A percentile compares a stretch with the other conserved stretches of the same genome.
Conservation (phyloP, 2,113 vertebrate genomes). For the Tenebrosternarchus preto region DNA sequence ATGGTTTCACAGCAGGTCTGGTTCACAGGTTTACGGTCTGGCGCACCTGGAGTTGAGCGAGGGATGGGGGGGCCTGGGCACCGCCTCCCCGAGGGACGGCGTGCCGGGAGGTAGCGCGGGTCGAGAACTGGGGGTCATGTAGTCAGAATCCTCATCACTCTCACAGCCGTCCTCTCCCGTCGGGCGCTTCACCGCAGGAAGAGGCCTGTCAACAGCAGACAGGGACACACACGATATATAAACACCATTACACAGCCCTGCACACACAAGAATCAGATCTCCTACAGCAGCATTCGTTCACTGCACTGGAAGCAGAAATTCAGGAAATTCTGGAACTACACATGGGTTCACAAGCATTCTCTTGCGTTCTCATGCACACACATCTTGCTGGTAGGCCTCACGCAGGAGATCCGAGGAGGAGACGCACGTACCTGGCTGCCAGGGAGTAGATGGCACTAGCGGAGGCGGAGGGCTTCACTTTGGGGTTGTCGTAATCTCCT, state of each 20-base stretch:
- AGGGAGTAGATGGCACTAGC: conserved; percentile 92
- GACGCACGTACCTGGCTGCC: conserved; percentile 80
- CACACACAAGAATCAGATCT: background rate
- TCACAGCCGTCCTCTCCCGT: conserved; percentile 78
- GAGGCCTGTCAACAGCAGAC: conserved; percentile 70
- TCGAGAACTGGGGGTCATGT: conserved; percentile 93
- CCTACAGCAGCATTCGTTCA: too few relatives aligned
- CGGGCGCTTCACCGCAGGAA: conserved; percentile 76
- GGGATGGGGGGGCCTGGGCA: conserved; percentile 72
- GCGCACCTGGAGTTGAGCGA: conserved; percentile 66
- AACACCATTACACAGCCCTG: too few relatives aligned
- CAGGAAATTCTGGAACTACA: too few relatives aligned
- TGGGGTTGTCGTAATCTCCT: conserved; percentile 85
- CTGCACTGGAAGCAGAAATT: background rate
- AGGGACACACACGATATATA: background rate
- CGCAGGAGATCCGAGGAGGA: background rate
- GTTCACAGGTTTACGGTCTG: background rate
- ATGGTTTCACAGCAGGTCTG: background rate
- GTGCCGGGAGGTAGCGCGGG: conserved; percentile 74
- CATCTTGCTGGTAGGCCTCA: too few relatives aligned
- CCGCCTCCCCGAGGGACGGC: conserved; percentile 45
- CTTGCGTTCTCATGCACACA: background rate
- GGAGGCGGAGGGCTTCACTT: conserved; percentile 91
- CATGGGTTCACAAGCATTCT: background rate
- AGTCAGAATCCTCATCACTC: conserved; percentile 87